These are phyloP conservation scores for Bombus waltoni DNA, from an alignment of 1,140 invertebrate genomes.

Conservation along the genomic window DNA sequence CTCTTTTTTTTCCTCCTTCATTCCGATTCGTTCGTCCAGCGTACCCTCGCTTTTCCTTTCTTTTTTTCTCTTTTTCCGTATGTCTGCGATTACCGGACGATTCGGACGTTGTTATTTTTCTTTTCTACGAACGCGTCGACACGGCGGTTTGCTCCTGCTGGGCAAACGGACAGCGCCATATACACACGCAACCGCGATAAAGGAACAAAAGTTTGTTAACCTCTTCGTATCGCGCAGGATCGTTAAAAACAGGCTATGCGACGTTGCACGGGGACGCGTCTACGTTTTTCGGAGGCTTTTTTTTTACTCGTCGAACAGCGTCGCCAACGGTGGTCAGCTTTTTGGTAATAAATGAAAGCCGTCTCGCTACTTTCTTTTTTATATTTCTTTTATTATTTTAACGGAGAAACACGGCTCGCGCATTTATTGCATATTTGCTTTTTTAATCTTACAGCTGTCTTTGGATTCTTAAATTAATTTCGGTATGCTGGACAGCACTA, in stretches of 20 bases:
- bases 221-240: slow-evolving; percentile 58
- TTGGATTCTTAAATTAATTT: neutral
- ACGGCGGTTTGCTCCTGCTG: neutral
- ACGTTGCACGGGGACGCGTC: neutral
- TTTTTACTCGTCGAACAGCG: neutral
- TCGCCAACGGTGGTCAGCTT: neutral
- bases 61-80: slow-evolving; percentile 13
- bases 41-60: no score
- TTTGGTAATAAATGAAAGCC: slow-evolving; percentile 16
- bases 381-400: neutral
- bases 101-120: slow-evolving; percentile 17
- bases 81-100: slow-evolving; percentile 16
- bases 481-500: neutral
- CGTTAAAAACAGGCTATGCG: slow-evolving; percentile 34
- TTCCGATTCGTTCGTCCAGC: neutral
- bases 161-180: neutral
- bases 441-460: neutral
- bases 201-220: slow-evolving; percentile 74
- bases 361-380: neutral
- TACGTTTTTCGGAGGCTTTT: neutral
- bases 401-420: neutral
- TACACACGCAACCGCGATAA: slow-evolving; percentile 45
- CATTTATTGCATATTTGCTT: neutral
- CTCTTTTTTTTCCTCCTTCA: neutral
- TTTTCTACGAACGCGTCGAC: slow-evolving; percentile 19